Conservation (phyloP, 2,888 invertebrate genomes). For the Eupithecia tripunctaria region DNA sequence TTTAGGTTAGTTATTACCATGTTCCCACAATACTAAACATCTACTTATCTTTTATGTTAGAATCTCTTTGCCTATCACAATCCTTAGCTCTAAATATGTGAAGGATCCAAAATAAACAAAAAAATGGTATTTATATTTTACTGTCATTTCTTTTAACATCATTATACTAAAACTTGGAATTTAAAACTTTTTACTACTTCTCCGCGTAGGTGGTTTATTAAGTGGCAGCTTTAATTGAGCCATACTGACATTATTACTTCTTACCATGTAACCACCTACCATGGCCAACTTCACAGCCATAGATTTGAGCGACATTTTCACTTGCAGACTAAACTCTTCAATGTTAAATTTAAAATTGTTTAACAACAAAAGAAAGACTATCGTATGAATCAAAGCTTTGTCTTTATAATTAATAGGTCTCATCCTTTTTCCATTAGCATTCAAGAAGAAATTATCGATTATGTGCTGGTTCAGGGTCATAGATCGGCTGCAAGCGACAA, state of each 20-base stretch:
- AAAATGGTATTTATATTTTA: neutral
- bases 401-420: constrained; percentile 68
- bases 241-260: constrained; percentile 54
- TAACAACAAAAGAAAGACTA: constrained; percentile 69
- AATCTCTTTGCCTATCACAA: neutral
- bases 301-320: constrained; percentile 60
- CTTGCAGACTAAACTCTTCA: constrained; percentile 58
- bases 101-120: neutral
- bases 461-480: constrained; percentile 65
- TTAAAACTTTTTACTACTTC: constrained; percentile 32
- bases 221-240: constrained; percentile 71
- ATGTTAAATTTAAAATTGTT: constrained; percentile 69
- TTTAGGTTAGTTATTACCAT: too few relatives aligned
- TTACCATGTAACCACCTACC: constrained; percentile 62
- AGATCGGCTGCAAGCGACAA: constrained; percentile 58
- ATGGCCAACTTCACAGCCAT: constrained; percentile 61
- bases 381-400: constrained; percentile 68
- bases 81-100: neutral
- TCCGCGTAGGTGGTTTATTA: constrained; percentile 32
- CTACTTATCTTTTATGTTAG: neutral
- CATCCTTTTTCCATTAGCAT: constrained; percentile 53
- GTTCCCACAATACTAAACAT: too few relatives aligned
- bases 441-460: constrained; percentile 59
- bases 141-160: neutral
- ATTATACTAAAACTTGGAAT: neutral